phyloP scores from a whole-genome alignment of 2,797 vertebrate genomes.

The Siniperca undulata region DNA sequence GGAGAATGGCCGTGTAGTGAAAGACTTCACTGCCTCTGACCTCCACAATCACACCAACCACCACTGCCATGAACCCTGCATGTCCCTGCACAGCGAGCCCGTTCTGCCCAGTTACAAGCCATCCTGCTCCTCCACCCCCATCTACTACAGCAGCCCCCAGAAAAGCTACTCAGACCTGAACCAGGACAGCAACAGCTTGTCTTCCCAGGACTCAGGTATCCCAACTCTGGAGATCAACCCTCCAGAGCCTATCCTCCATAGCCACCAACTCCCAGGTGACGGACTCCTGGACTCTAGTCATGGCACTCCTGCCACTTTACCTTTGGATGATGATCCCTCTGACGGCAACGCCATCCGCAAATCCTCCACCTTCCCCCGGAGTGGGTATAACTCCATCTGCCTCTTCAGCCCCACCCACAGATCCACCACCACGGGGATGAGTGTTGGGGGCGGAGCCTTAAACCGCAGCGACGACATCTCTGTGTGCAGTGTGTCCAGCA shows the following conservation, averaged over 20 bases:
- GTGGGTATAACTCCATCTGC: conserved; percentile 86
- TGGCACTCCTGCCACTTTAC: conserved; percentile 80
- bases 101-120: conserved; percentile 72
- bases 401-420: conserved; percentile 83
- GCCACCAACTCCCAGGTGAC: conserved; percentile 69
- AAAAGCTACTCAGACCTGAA: conserved; percentile 64
- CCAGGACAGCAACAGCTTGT: conserved; percentile 87
- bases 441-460: conserved; percentile 59
- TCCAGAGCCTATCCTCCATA: conserved; percentile 86
- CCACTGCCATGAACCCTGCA: conserved; percentile 47
- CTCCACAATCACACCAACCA: conserved; percentile 67
- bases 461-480: conserved; percentile 91
- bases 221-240: conserved; percentile 93
- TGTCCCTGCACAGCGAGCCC: conserved; percentile 3
- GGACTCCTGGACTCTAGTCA: conserved; percentile 67
- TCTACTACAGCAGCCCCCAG: conserved; percentile 67
- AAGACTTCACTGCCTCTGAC: conserved; percentile 37
- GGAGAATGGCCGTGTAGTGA: conserved; percentile 69
- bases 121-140: conserved; percentile 56
- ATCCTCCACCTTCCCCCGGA: conserved; percentile 92
- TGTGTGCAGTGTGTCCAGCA: conserved; percentile 92
- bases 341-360: conserved; percentile 81
- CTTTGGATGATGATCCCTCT: conserved; percentile 71
- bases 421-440: conserved; percentile 17
- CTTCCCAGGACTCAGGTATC: conserved; percentile 93